Base-by-base conservation (phyloP, 2,113 vertebrate genomes). In the Myotis brandtii region DNA sequence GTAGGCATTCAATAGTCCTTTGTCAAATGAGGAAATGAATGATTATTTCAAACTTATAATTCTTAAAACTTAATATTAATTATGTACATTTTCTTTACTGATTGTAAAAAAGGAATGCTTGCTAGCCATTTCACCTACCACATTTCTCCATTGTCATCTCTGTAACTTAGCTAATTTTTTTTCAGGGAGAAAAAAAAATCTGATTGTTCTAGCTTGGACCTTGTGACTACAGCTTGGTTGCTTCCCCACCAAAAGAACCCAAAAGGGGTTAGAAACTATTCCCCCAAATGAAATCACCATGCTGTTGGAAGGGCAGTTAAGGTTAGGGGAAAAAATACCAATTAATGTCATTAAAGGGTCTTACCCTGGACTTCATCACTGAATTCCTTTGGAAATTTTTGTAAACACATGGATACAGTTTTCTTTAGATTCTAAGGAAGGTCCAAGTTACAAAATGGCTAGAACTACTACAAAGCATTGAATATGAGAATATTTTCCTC, bases 351-450 rank as follows among this genome's bases (percentile, higher is more conserved):
- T 70, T 81, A 73, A 84, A 64, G 1, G 43, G 25, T 50, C 73
- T 93, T 85, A 88, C 87, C 2, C 27, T 85, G 70, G 30, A 54
- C 32, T 82, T 93, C 23, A 69, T 83, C 59, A 73, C 11, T 84
- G 3, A 79, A 87, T 34, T 52, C 48, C 48, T 76, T 86, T 64
- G 30, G 25, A 84, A 73, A 73, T 67, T 50, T 87, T 30, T 90
- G 6, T 93, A 80, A 84, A 95, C 72, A 81, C 50, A 89, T 56
- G 13, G 20, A 30, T 66, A 25, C 20, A 82, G n/a, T 76, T 89
- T 88, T 93, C 66, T 92, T 95, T n/a, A 91, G 43, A 89, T 91
- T 85, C 20, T 87, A 40, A 23, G 70, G 37, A 48, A 64, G 5
- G 10, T 40, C 32, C 85, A 86, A 64, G 13, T 81, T 34, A 75